Evolutionary conservation across 2,113 vertebrate genomes (phyloP), one percentile per base, ranked within the genome.

Genomic region (Dryoscopus gambensis): DNA sequence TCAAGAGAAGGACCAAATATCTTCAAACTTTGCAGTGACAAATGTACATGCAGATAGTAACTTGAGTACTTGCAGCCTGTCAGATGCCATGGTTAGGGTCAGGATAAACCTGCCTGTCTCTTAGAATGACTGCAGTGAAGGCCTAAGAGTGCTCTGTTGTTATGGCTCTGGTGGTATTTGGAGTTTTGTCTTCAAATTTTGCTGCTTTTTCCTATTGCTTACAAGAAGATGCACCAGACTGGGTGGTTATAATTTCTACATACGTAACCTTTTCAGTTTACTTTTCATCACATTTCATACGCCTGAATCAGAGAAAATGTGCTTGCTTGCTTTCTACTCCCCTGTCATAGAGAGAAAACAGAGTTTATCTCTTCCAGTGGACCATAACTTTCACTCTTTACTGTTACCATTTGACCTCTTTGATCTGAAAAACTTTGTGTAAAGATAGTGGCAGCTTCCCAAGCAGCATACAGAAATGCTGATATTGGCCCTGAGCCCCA

Each of bases 161-260:
- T 64, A 15, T 0, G 2, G 24, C 11, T 71, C 40, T 90, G 28
- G 7, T 52, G 49, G 3, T 57, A 52, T 2, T 44, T 2, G 2
- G 17, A n/a, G 13, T 57, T 76, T 57, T 64, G 7, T 69, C 35
- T 80, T 55, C 53, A 76, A 73, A 68, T 79, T 31, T 24, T 68
- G 33, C 33, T 85, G 13, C 21, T 33, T 83, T 56, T 75, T 64
- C 11, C 21, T 83, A 1, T 85, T 71, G 28, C 25, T 62, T 52
- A 11, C 59, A 70, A 59, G 17, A 28, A 31, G 13, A 16, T 35
- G 9, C 1, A 3, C 18, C 15, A 73, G 46, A 56, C 2, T 35
- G 39, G 15, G 11, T 57, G 27, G 11, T 60, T 74, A 3, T 10
- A 13, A 35, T 81, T 84, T 73, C 24, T 69, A 4, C 8, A 4